These are phyloP conservation scores for Stenotaenia linearis DNA, from an alignment of 2,888 invertebrate genomes.

Conservation along the genomic window DNA sequence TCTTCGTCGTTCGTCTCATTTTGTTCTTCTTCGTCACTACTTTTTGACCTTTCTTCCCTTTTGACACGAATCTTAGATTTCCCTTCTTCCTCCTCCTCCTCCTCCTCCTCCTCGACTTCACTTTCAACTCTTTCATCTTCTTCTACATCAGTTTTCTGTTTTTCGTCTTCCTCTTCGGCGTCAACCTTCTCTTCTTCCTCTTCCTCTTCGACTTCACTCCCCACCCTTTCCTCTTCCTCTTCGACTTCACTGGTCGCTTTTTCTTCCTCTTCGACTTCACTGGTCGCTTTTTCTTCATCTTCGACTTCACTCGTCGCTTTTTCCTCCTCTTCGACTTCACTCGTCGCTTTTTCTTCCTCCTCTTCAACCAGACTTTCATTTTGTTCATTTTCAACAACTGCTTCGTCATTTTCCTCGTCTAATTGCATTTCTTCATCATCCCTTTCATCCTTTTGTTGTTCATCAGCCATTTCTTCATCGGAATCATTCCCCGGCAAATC, in stretches of 20 bases:
- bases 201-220: too few relatives aligned
- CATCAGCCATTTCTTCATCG: background rate
- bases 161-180: background rate
- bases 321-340: too few relatives aligned
- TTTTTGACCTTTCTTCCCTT: constrained; percentile 37
- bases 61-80: constrained; percentile 40
- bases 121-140: background rate
- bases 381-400: too few relatives aligned
- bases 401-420: constrained; percentile 32
- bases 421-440: constrained; percentile 33
- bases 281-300: too few relatives aligned
- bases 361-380: too few relatives aligned
- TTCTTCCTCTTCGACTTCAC: too few relatives aligned
- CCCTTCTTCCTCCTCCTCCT: constrained; percentile 26
- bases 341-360: too few relatives aligned
- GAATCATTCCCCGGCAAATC: too few relatives aligned
- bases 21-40: constrained; percentile 37
- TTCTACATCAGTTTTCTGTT: background rate
- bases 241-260: too few relatives aligned
- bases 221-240: too few relatives aligned
- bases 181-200: background rate
- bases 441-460: constrained; percentile 32
- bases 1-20: constrained; percentile 42
- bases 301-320: too few relatives aligned
- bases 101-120: too few relatives aligned